Evolutionary conservation across 2,888 invertebrate genomes (phyloP).

Genomic region (Onthophagus sagittarius): DNA sequence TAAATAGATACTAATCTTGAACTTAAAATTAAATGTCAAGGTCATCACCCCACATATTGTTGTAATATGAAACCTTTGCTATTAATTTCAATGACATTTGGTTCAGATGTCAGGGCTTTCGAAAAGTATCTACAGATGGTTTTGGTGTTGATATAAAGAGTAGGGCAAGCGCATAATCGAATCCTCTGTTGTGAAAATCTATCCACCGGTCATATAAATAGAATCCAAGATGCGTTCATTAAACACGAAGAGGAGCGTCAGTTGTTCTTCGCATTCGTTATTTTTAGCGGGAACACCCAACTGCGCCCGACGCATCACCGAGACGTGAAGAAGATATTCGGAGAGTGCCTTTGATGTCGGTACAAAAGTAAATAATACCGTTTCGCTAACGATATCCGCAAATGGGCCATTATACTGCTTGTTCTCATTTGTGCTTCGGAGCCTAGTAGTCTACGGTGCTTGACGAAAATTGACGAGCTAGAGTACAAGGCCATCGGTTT

Average conservation of each 20-base stretch:
- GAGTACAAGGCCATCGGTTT: constrained; percentile 4
- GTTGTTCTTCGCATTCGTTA: constrained; percentile 6
- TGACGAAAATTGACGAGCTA: constrained; percentile 12
- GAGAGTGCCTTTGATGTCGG: constrained; percentile 22
- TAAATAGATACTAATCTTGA: too few relatives aligned
- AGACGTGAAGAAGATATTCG: constrained; percentile 14
- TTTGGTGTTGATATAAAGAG: constrained; percentile 1
- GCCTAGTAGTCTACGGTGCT: neutral
- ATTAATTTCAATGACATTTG: neutral
- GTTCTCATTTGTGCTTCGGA: constrained; percentile 26
- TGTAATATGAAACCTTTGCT: neutral
- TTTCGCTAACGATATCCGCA: constrained; percentile 40
- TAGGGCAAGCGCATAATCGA: constrained; percentile 20
- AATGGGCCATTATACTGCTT: constrained; percentile 40
- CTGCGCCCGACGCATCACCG: constrained; percentile 5
- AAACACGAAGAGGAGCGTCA: constrained; percentile 2
- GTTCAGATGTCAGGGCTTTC: neutral
- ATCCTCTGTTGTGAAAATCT: neutral
- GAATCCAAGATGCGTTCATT: constrained; percentile 5
- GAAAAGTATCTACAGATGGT: constrained; percentile 12
- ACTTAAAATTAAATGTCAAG: neutral
- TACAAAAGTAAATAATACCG: constrained; percentile 36
- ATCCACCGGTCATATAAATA: neutral
- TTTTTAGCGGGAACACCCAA: constrained; percentile 10
- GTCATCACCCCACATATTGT: neutral